Percentiles rank a stretch among this genome's conserved stretches.
Conservation (phyloP, 2,113 vertebrate species). For the Onychorhynchus coronatus region DNA sequence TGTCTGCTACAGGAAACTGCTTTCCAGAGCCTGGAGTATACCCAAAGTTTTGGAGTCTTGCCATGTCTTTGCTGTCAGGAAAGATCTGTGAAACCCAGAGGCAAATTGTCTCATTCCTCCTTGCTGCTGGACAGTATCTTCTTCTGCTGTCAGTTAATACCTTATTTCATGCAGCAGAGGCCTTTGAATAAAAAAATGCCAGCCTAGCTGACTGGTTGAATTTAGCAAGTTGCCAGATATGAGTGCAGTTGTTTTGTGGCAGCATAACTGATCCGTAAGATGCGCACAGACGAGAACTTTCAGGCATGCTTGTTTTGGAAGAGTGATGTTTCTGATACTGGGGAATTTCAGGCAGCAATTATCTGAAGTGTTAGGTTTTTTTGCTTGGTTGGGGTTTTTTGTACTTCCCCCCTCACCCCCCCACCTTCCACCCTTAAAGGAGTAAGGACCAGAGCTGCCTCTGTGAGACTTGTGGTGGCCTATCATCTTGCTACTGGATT, state of each 20-base stretch:
- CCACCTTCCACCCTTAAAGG: background rate
- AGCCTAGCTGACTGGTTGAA: background rate
- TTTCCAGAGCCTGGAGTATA: background rate
- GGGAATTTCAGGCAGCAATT: background rate
- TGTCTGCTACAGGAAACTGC: background rate
- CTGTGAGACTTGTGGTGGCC: background rate
- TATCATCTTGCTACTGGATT: background rate
- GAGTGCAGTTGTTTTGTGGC: background rate
- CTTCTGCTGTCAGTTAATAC: background rate
- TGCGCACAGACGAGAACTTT: background rate
- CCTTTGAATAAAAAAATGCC: background rate
- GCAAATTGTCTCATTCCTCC: background rate
- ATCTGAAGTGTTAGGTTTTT: background rate
- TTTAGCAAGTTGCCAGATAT: background rate
- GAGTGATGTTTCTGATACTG: background rate
- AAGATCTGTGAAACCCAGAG: background rate
- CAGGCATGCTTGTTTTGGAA: background rate
- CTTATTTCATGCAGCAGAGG: background rate
- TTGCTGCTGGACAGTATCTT: background rate
- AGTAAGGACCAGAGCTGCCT: background rate
- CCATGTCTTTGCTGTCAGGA: slow-evolving; percentile 11
- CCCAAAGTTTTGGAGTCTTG: background rate
- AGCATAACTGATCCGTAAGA: background rate
- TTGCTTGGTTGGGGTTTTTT: background rate
- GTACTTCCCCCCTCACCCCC: too few relatives aligned